Conservation (phyloP, 2,113 vertebrate genomes). For the Machaerirhynchus nigripectus region DNA sequence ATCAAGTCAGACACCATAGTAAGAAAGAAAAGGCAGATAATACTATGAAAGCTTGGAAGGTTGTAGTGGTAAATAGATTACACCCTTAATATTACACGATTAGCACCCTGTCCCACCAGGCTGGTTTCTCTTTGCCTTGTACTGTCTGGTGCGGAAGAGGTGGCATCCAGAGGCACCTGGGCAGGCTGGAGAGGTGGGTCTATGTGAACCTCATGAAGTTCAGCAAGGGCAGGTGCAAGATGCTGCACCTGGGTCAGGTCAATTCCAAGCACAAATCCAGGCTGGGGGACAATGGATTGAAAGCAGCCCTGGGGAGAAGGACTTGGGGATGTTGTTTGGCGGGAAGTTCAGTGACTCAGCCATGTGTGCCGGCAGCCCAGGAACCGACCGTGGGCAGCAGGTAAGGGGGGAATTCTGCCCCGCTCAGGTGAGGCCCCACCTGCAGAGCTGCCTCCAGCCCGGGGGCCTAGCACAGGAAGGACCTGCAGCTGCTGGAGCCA, state of each 20-base stretch:
- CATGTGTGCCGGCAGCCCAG: not conserved
- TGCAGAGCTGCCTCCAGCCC: not conserved
- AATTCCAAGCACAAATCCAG: not conserved
- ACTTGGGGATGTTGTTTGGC: not conserved
- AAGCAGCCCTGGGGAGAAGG: not conserved
- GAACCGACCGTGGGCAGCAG: not conserved
- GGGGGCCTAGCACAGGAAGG: not conserved
- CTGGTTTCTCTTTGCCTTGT: not conserved
- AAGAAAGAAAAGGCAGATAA: not conserved
- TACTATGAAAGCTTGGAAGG: not conserved
- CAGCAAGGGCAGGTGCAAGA: not conserved
- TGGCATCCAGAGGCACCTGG: not conserved
- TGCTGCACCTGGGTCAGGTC: not conserved
- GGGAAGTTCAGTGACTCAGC: not conserved
- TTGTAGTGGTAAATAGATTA: not conserved
- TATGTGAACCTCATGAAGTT: not conserved
- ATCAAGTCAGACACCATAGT: fast-evolving
- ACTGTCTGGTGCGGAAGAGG: not conserved
- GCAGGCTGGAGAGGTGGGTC: not conserved
- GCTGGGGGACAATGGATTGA: not conserved
- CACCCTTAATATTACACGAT: not conserved
- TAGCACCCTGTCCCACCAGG: not conserved
- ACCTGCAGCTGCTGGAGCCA: fast-evolving
- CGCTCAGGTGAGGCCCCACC: not conserved
- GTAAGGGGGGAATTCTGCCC: not conserved